Base-by-base conservation (phyloP, 2,888 invertebrate genomes). In the Diarsia brunnea region DNA sequence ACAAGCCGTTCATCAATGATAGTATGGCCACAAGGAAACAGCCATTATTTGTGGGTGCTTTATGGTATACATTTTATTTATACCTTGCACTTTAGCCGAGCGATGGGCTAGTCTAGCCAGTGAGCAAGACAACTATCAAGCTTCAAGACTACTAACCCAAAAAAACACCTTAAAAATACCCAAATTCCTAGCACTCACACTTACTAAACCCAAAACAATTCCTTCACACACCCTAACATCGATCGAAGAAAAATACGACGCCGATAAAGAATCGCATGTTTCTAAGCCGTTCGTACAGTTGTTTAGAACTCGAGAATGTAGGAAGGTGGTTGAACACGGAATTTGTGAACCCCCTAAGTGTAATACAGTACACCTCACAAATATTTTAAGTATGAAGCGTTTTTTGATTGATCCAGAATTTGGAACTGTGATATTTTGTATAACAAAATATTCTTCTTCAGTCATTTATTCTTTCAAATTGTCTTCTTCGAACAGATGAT, bases 221-320 rank as follows among this genome's bases (percentile, higher is more conserved):
- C 21, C 47, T 24, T 65, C 69, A 77, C 76, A 73, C 64, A 71
- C 68, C 45, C 53, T 58, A 27, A 51, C 47, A 61, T n/a, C 74
- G 73, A 77, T 79, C 49, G 61, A 82, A 82, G 61, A 75, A 73
- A 85, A 80, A 80, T 80, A 82, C 66, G 74, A 31, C 21, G 38
- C 45, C 61, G 84, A 78, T 86, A 84, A 77, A 72, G 61, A 16
- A 79, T 87, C 74, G 86, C 86, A 81, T 86, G 87, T 79, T 85
- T 64, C 71, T 69, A 72, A 69, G 79, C 74, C 75, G 69, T 86
- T 78, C 69, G 75, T 78, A 75, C 67, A 73, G 64, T 78, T 58
- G 72, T 83, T 77, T 61, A 27, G 53, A 55, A 69, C 73, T 51
- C 51, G 55, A 61, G 43, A 68, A 76, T 76, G 84, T 75, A 71